A percentile compares a stretch with the other conserved stretches of the same genome.
These are phyloP conservation scores for Eledone cirrhosa DNA, from an alignment of 2,888 invertebrate genomes.

Conservation along the genomic window DNA sequence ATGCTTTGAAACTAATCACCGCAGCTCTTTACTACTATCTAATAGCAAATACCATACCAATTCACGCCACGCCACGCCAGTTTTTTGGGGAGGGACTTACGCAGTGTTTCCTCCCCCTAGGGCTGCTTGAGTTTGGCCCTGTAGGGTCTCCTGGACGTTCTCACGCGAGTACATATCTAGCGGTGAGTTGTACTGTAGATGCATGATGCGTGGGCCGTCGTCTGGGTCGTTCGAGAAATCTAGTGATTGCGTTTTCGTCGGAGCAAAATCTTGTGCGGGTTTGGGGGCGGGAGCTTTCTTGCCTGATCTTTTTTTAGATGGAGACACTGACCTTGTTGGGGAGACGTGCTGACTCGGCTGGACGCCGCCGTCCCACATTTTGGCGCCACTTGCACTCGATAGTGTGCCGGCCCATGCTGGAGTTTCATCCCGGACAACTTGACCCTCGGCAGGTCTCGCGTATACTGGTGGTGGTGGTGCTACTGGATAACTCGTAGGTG, in stretches of 20 bases:
- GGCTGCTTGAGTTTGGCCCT: conserved; percentile 53
- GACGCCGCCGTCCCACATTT: conserved; percentile 7
- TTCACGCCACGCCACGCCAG: too few relatives aligned
- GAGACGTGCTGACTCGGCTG: not conserved
- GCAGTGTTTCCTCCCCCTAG: conserved; percentile 12
- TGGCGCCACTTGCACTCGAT: conserved; percentile 1
- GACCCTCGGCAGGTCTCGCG: conserved; percentile 15
- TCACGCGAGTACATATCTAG: conserved; percentile 62
- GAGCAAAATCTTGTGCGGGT: not conserved
- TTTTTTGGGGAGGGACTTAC: too few relatives aligned
- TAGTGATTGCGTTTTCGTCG: not conserved
- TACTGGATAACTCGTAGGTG: conserved; percentile 10
- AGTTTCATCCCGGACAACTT: not conserved
- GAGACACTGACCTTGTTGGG: not conserved
- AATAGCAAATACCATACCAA: too few relatives aligned
- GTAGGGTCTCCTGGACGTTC: conserved; percentile 59
- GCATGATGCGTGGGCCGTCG: conserved; percentile 55
- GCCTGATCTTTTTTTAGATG: not conserved
- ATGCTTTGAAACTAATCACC: too few relatives aligned
- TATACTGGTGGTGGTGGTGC: conserved; percentile 10
- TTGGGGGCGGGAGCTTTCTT: not conserved
- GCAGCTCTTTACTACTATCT: too few relatives aligned
- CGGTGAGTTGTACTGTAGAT: conserved; percentile 66
- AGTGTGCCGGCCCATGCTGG: conserved; percentile 30
- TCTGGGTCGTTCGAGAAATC: conserved; percentile 27